Percentiles rank a stretch among this genome's conserved stretches.
Conservation (phyloP, 2,888 invertebrate genomes). For the Theodoxus fluviatilis region DNA sequence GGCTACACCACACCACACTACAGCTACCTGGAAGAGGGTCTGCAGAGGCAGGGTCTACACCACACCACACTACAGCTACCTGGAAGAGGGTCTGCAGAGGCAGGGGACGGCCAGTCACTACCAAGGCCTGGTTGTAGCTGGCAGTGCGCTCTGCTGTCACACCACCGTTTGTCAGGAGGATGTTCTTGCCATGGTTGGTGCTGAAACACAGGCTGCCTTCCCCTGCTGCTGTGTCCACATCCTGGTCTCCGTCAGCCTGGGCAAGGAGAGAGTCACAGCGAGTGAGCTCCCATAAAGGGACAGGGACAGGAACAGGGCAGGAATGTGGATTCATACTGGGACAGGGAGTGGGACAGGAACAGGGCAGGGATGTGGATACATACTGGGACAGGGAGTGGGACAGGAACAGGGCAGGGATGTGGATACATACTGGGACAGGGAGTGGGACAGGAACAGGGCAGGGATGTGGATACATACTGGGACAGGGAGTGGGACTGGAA, state of each 20-base stretch:
- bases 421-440: no score
- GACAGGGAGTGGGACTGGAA: no score
- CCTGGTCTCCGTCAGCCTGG: conserved; percentile 55
- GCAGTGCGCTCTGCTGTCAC: conserved; percentile 76
- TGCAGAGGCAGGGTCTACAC: conserved; percentile 75
- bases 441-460: no score
- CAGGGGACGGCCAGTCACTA: conserved; percentile 74
- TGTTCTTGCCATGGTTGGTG: conserved; percentile 84
- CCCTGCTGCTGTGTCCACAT: conserved; percentile 52
- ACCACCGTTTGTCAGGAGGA: conserved; percentile 74
- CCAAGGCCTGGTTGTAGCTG: conserved; percentile 85
- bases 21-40: no score
- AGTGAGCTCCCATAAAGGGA: no score
- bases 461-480: no score
- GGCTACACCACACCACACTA: no score
- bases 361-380: no score
- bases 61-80: no score
- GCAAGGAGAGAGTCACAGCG: conserved; percentile 2
- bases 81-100: conserved; percentile 76
- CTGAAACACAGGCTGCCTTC: conserved; percentile 67
- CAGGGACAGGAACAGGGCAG: neutral
- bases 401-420: no score
- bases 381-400: no score
- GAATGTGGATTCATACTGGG: conserved; percentile 25
- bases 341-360: no score